Base-by-base conservation (phyloP, 2,888 invertebrate species). In the Clusia tigrina region DNA sequence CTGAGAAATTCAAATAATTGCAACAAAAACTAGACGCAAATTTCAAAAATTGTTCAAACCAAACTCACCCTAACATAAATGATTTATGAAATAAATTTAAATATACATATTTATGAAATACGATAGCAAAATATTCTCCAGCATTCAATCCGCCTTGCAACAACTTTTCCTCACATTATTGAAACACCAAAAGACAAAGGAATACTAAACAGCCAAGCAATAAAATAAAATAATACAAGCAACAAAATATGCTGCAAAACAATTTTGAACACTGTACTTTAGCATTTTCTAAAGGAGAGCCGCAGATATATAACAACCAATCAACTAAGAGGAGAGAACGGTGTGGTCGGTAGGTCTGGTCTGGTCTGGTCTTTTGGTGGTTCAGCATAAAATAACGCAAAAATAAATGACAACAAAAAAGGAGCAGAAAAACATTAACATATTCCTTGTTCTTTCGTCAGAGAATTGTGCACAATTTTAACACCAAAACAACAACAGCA, bases 241-340 rank as follows among this genome's bases (percentile, higher is more conserved):
- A 65, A 62, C 55, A 46, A n/a, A 52, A 53, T 26, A 62, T 37
- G 51, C 48, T 24, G 53, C 65, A 69, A 66, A 74, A 70, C 70
- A 77, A 75, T 75, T 77, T 74, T 71, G 72, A 76, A 74, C 75
- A 77, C 77, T 77, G 77, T 74, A 77, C 72, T 77, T 74, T 77
- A 74, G 71, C 67, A 69, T 71, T 72, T 73, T 69, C 63, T 63
- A 69, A 68, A 57, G 59, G 17, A 64, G 52, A 54, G 46, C 23
- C 32, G 26, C 53, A 58, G 38, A 63, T 62, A 68, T 65, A 56
- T 54, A 60, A 32, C 42, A n/a, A 42, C n/a, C 12, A 42, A 42
- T n/a, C 42, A 42, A 42, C n/a, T 42, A 42, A 48, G 22, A 22
- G 15, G 48, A 18, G 22, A 20, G 48, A 20, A 48, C 48, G 48